These are phyloP conservation scores for Tachycineta bicolor DNA, from an alignment of 2,113 vertebrate species.

Conservation along the genomic window DNA sequence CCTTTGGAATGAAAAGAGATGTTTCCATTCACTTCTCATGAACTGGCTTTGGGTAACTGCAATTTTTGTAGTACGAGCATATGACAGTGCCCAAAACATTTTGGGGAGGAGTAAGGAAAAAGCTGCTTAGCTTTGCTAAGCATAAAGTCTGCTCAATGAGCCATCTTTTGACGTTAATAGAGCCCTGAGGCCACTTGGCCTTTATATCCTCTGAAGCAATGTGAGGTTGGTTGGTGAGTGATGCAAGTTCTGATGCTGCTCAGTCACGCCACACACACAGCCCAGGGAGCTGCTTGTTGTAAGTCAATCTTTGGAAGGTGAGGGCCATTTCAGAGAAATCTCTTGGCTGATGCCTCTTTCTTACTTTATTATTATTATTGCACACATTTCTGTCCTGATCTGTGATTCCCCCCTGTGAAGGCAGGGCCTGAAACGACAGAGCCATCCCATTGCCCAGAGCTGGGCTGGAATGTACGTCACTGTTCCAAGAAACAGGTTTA, in stretches of 20 bases:
- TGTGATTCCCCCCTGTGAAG: background rate
- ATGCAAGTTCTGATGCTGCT: background rate
- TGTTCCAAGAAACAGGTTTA: background rate
- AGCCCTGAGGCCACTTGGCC: background rate
- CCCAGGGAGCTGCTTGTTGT: background rate
- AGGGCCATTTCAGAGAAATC: background rate
- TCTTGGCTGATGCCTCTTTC: background rate
- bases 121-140: background rate
- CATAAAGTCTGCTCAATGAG: background rate
- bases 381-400: background rate
- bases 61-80: background rate
- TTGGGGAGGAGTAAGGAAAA: background rate
- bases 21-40: constrained; percentile 19
- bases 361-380: background rate
- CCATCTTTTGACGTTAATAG: background rate
- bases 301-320: background rate
- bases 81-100: constrained; percentile 21
- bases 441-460: background rate
- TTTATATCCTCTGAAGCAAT: background rate
- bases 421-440: background rate
- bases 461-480: background rate
- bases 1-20: constrained; percentile 8
- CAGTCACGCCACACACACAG: background rate
- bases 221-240: background rate
- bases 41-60: constrained; percentile 14